Evolutionary conservation across 2,113 vertebrate species (phyloP).

Genomic region (Stomatorhinus ivindoensis): DNA sequence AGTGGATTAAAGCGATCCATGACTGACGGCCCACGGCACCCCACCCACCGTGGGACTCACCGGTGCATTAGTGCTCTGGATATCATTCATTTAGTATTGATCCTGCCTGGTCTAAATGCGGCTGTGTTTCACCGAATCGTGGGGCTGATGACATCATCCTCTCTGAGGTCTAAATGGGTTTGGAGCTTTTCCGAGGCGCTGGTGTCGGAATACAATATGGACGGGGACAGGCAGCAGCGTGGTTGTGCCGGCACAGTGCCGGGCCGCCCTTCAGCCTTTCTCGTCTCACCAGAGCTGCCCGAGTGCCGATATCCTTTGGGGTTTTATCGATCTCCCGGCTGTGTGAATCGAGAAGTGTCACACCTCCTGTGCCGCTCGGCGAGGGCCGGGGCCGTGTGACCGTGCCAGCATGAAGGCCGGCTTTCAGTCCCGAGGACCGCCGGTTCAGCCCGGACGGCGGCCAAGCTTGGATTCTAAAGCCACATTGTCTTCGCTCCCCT

Average conservation of each 20-base stretch:
- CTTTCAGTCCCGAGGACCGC: background rate
- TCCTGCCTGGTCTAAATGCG: background rate
- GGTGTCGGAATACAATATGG: background rate
- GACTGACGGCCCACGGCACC: background rate
- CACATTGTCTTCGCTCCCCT: constrained; percentile 18
- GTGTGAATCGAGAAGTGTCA: background rate
- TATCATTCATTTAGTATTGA: constrained; percentile 5
- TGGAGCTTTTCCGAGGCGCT: background rate
- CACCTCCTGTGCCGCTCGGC: background rate
- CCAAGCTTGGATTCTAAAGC: background rate
- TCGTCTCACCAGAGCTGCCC: background rate
- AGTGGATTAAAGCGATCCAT: background rate
- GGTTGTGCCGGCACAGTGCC: background rate
- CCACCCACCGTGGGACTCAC: background rate
- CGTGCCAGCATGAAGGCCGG: background rate
- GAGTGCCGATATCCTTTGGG: background rate
- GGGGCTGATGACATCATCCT: background rate
- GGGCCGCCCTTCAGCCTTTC: background rate
- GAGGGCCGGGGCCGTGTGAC: background rate
- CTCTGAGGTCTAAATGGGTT: background rate
- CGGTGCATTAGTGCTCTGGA: background rate
- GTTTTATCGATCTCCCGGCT: background rate
- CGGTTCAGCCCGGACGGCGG: background rate
- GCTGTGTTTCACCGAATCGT: background rate
- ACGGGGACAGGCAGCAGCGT: background rate